Evolutionary conservation across 2,888 invertebrate genomes (phyloP).

Genomic region (Ophion ellenae): DNA sequence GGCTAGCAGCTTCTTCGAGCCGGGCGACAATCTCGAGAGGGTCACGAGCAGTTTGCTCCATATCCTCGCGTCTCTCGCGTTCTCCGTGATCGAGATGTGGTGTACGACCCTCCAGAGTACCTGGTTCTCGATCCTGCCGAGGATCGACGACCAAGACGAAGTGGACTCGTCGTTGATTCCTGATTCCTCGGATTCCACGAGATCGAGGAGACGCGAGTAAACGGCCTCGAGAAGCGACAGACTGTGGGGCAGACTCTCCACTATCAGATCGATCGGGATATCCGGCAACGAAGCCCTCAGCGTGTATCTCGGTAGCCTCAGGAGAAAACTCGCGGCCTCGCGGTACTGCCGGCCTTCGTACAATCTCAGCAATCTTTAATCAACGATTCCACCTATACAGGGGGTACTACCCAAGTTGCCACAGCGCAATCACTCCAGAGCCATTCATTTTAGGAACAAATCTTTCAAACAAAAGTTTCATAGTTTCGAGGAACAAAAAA

Average conservation of each 20-base stretch:
- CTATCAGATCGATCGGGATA: constrained; percentile 93
- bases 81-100: constrained; percentile 86
- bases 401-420: not conserved
- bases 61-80: constrained; percentile 74
- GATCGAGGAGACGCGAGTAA: constrained; percentile 83
- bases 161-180: constrained; percentile 73
- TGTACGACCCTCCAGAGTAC: constrained; percentile 94
- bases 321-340: constrained; percentile 94
- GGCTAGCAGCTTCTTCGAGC: constrained; percentile 88
- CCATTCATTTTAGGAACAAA: not conserved
- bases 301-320: constrained; percentile 91
- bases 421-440: not conserved
- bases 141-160: constrained; percentile 71
- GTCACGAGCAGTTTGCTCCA: constrained; percentile 79
- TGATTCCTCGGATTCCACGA: constrained; percentile 66
- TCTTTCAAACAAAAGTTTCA: not conserved
- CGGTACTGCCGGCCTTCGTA: constrained; percentile 95
- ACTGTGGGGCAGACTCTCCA: constrained; percentile 95
- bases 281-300: constrained; percentile 91
- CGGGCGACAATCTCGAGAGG: constrained; percentile 83
- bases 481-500: not conserved
- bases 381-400: not conserved
- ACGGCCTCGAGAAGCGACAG: constrained; percentile 94
- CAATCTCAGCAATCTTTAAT: constrained; percentile 87
- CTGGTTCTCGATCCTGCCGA: constrained; percentile 88